Percentiles rank a stretch among this genome's conserved stretches.
Conservation (phyloP, 2,888 invertebrate genomes). For the Dynastes maya region DNA sequence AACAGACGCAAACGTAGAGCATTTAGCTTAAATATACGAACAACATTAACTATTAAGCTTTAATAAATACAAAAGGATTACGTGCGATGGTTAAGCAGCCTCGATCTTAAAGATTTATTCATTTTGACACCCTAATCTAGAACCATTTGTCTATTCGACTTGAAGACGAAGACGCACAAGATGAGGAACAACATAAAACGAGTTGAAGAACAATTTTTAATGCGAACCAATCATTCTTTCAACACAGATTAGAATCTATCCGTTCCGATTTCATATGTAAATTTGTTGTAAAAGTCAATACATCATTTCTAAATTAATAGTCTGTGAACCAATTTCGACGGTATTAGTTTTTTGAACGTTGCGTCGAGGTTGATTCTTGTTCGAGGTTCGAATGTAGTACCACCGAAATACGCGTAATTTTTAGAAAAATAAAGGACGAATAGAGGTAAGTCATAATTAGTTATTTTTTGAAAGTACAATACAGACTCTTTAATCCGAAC, state of each 20-base stretch:
- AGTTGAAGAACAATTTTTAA: conserved; percentile 34
- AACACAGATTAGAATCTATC: conserved; percentile 45
- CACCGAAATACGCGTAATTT: no score
- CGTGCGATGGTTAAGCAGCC: background rate
- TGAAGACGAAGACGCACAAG: background rate
- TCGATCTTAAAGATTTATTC: conserved; percentile 20
- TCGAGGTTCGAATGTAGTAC: no score
- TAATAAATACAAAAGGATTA: no score
- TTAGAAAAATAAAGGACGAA: no score
- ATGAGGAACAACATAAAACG: conserved; percentile 9
- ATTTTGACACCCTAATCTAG: conserved; percentile 34
- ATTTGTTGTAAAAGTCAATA: conserved; percentile 45
- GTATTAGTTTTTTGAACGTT: conserved; percentile 34
- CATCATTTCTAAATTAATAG: conserved; percentile 47
- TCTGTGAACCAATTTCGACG: conserved; percentile 40
- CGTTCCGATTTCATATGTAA: conserved; percentile 46
- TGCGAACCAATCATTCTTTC: conserved; percentile 44
- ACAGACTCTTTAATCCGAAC: no score
- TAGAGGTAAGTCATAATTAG: no score
- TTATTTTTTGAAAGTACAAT: no score
- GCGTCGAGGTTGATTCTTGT: no score
- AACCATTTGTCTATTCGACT: conserved; percentile 35
- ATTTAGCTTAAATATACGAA: no score
- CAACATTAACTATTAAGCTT: no score
- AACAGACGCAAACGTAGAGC: no score